Conservation (phyloP, 2,888 invertebrate genomes). For the Scaptomyza cyrtandrae region DNA sequence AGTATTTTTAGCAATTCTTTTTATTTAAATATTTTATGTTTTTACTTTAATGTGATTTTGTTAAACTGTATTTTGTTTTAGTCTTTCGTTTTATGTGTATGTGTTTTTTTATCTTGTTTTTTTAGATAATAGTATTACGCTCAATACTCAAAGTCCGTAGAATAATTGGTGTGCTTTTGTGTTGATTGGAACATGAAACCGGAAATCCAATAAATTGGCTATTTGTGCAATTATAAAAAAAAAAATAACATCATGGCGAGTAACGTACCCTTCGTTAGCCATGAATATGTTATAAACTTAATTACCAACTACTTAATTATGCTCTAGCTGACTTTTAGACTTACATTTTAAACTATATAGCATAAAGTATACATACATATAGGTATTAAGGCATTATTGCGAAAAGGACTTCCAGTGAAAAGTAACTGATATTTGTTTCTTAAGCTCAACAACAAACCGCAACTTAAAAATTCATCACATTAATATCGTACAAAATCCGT, state of each 20-base stretch:
- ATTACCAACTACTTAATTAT: conserved; percentile 71
- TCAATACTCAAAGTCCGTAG: conserved; percentile 73
- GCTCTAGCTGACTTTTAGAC: conserved; percentile 55
- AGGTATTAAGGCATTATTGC: conserved; percentile 56
- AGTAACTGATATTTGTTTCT: conserved; percentile 66
- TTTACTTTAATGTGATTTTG: conserved; percentile 71
- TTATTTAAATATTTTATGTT: neutral
- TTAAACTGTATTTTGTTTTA: conserved; percentile 67
- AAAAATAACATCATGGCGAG: conserved; percentile 47
- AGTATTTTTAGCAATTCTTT: neutral
- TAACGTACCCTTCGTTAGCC: conserved; percentile 16
- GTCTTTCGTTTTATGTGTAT: conserved; percentile 28
- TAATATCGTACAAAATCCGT: conserved; percentile 9
- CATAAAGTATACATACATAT: conserved; percentile 12
- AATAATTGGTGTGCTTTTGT: conserved; percentile 60
- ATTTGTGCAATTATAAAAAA: conserved; percentile 73
- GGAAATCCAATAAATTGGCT: conserved; percentile 71
- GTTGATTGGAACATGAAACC: conserved; percentile 44
- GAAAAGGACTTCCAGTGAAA: conserved; percentile 83
- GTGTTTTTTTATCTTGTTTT: conserved; percentile 36
- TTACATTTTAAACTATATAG: conserved; percentile 3
- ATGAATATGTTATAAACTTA: conserved; percentile 64
- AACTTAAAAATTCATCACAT: conserved; percentile 16
- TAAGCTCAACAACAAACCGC: conserved; percentile 8
- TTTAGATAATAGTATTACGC: conserved; percentile 59